phyloP scores from a whole-genome alignment of 37 sponge, comb jelly and placozoan species.

The Spongia lamella region DNA sequence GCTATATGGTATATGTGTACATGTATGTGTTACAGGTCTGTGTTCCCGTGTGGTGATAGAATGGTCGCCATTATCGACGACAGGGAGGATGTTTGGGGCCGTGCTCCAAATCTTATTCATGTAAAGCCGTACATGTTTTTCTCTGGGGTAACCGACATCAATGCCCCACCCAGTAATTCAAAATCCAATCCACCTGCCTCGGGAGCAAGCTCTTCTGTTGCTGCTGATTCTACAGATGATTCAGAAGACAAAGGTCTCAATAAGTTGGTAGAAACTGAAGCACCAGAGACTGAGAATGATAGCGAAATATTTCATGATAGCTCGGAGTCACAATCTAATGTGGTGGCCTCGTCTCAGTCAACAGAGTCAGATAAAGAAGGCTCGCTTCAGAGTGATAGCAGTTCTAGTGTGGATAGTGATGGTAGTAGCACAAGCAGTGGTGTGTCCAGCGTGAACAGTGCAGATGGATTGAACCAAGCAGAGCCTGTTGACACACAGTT shows the following conservation, averaged over 20 bases:
- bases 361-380: neutral
- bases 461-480: too few species aligned
- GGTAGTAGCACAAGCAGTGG: too few species aligned
- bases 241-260: neutral
- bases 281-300: too few species aligned
- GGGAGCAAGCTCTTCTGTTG: neutral
- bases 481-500: too few species aligned
- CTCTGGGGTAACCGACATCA: conserved; percentile 82
- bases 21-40: conserved; percentile 57
- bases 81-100: conserved; percentile 93
- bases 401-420: too few species aligned
- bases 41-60: conserved; percentile 93
- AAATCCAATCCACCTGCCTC: conserved; percentile 4
- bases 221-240: neutral
- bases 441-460: too few species aligned
- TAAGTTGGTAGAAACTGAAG: too few species aligned
- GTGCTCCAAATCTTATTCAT: conserved; percentile 91
- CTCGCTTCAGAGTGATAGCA: too few species aligned
- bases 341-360: neutral
- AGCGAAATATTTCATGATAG: too few species aligned
- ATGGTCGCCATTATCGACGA: conserved; percentile 99
- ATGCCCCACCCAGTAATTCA: conserved; percentile 62
- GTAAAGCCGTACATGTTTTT: conserved; percentile 96
- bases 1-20: too few species aligned
- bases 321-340: neutral